Conservation (phyloP, 2,113 vertebrate genomes). For the Chionomys nivalis region DNA sequence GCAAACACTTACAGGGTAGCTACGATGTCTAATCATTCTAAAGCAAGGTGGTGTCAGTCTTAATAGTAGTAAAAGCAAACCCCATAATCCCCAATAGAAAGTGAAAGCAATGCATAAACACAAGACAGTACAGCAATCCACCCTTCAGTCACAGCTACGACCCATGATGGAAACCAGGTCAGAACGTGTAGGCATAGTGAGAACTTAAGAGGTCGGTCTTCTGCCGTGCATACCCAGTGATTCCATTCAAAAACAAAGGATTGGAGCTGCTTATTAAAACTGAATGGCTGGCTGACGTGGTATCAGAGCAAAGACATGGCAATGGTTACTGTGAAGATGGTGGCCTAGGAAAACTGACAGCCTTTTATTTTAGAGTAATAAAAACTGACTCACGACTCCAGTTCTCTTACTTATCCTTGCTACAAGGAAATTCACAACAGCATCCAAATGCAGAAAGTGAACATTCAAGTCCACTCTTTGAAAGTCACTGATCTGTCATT, state of each 20-base stretch:
- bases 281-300: too few species aligned
- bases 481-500: slow-evolving; percentile 9
- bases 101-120: background rate
- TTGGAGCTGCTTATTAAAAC: background rate
- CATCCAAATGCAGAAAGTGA: background rate
- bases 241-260: background rate
- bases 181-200: background rate
- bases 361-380: background rate
- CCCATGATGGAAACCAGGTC: background rate
- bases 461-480: background rate
- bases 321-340: background rate
- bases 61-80: background rate
- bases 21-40: background rate
- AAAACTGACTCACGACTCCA: background rate
- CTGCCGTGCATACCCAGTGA: background rate
- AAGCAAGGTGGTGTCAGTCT: background rate
- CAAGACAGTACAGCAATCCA: background rate
- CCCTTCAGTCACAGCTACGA: background rate
- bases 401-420: background rate
- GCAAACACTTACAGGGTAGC: background rate
- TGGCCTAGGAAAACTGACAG: background rate
- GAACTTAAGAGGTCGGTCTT: slow-evolving; percentile 5
- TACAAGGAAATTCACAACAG: background rate
- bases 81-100: background rate
- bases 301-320: background rate